Evolutionary conservation across 1,140 invertebrate species (phyloP).

Genomic region (Drosophila repletoides): DNA sequence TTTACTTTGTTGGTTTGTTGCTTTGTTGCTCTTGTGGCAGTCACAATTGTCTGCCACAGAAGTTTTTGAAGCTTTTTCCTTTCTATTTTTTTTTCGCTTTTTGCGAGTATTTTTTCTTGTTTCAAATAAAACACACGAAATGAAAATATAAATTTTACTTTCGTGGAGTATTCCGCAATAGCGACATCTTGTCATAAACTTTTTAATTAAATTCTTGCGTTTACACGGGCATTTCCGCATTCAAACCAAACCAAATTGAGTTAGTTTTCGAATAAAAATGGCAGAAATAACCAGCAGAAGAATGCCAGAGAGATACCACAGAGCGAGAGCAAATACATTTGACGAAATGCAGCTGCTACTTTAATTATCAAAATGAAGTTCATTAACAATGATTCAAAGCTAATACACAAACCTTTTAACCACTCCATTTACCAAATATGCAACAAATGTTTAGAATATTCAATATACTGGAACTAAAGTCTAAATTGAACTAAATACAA

Average conservation of each 20-base stretch:
- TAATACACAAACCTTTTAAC: background rate
- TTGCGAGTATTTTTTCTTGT: conserved; percentile 16
- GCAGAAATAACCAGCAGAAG: background rate
- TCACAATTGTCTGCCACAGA: conserved; percentile 77
- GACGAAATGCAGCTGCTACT: too few species aligned
- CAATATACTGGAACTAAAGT: too few species aligned
- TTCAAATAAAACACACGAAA: conserved; percentile 23
- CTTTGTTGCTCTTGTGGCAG: conserved; percentile 23
- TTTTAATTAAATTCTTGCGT: conserved; percentile 78
- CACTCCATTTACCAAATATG: background rate
- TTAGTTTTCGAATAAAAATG: conserved; percentile 18
- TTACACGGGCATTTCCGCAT: conserved; percentile 40
- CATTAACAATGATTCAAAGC: background rate
- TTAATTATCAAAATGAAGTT: too few species aligned
- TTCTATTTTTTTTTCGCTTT: conserved; percentile 6
- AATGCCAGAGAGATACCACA: background rate
- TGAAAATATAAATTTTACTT: conserved; percentile 17
- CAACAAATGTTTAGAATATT: background rate
- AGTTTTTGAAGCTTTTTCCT: conserved; percentile 58
- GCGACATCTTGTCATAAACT: conserved; percentile 75
- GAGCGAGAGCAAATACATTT: background rate
- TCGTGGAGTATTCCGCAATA: conserved; percentile 21
- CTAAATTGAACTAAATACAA: too few species aligned
- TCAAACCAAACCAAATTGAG: conserved; percentile 26
- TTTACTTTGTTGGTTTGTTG: too few species aligned